phyloP scores from a whole-genome alignment of 2,888 invertebrate species.

The Sarcophaga carnaria region DNA sequence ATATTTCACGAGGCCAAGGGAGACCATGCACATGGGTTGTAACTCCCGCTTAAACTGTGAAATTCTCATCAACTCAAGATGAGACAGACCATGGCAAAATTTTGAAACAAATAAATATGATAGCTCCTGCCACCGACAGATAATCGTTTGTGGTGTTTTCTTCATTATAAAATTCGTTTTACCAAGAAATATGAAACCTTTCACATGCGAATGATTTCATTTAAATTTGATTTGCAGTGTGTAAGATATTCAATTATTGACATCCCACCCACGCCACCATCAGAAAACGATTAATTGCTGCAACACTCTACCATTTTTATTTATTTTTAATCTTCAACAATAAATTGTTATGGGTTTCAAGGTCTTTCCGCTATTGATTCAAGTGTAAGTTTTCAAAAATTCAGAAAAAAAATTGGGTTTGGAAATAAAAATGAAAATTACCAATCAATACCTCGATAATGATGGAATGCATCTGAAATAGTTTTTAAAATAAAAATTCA shows the following conservation, averaged over 20 bases:
- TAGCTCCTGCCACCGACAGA: too few species aligned
- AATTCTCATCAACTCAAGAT: too few species aligned
- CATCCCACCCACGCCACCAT: background rate
- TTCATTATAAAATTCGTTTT: too few species aligned
- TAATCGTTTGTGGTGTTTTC: too few species aligned
- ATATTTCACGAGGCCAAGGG: too few species aligned
- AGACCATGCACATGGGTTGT: too few species aligned
- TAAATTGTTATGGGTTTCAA: slow-evolving; percentile 48
- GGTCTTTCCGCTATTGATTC: slow-evolving; percentile 59
- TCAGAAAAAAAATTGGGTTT: slow-evolving; percentile 1
- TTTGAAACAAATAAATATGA: too few species aligned
- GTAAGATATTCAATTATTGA: too few species aligned
- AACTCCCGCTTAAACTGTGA: too few species aligned
- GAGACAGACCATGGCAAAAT: too few species aligned
- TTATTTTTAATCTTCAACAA: background rate
- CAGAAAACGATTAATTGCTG: background rate
- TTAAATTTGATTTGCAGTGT: background rate
- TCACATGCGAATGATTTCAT: background rate
- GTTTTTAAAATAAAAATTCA: too few species aligned
- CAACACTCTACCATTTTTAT: background rate
- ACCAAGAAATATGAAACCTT: background rate
- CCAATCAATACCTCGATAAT: slow-evolving; percentile 2
- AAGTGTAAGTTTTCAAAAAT: slow-evolving; percentile 53
- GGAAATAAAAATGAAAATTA: slow-evolving; percentile 25
- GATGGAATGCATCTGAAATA: background rate